Evolutionary conservation across 2,113 vertebrate genomes (phyloP), one percentile per base, ranked within the genome.

Genomic region (Lanius collurio): DNA sequence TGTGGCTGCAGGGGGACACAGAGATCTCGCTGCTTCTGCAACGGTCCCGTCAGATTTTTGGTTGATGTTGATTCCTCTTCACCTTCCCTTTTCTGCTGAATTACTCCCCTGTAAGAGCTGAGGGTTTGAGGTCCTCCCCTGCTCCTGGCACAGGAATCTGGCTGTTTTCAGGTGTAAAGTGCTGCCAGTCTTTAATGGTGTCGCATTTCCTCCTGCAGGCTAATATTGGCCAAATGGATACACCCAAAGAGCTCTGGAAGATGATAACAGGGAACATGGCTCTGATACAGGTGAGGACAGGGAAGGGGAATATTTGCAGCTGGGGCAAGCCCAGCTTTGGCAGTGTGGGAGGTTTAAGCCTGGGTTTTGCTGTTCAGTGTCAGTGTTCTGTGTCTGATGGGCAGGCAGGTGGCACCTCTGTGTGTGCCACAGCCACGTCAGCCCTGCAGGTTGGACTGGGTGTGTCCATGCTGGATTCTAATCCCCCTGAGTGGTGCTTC

Each of bases 181-280:
- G 60, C 47, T 60, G 55, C 9, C 44, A 10, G 62, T 14, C 13
- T 56, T 14, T 31, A 5, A 10, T 35, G 33, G 13, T 5, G 21
- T 4, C 19, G 2, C 3, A 1, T 94, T 39, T 90, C 59, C 35
- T 88, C 33, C 94, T 83, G 7, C 97, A 99, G 99, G 99, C 99
- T 94, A 99, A 99, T 71, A 99, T 99, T 75, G 99, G 99, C 86
- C 99, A 99, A 77, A 99, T 99, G 99, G 99, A 99, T 90, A 98
- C 99, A n/a, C 95, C 98, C 89, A 99, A 99, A 97, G 99, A 99
- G 97, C 99, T 99, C 98, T 99, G 99, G 99, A 98, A 97, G 96
- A 99, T 99, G 99, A 98, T 99, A 83, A 98, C 98, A 7, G 99
- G 99, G 78, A 99, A 99, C 97, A 98, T 99, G 97, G 99, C 99